phyloP scores from a whole-genome alignment of 2,797 vertebrate genomes.

The Limnodromus scolopaceus region DNA sequence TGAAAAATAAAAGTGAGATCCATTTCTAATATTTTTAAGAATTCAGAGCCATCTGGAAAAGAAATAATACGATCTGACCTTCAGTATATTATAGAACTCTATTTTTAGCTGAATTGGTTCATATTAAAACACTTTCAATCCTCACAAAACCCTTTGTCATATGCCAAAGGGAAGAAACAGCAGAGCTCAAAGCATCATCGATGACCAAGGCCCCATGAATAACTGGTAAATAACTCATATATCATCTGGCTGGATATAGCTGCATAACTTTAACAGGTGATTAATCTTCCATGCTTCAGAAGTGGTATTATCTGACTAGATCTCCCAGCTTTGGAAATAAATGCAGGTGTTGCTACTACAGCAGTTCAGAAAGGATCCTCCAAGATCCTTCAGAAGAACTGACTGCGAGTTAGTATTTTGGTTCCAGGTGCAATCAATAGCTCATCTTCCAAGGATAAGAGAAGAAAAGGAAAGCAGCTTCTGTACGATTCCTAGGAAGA shows the following conservation, averaged over 20 bases:
- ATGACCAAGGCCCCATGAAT: neutral
- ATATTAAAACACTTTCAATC: neutral
- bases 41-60: neutral
- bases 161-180: neutral
- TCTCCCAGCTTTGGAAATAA: neutral
- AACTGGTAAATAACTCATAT: neutral
- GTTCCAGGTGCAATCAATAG: neutral
- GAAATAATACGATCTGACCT: neutral
- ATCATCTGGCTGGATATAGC: neutral
- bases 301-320: neutral
- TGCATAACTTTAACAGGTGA: neutral
- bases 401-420: neutral
- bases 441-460: neutral
- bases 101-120: neutral
- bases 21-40: neutral
- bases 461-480: neutral
- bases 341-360: neutral
- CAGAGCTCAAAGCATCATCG: neutral
- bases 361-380: neutral
- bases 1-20: neutral
- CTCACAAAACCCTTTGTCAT: neutral
- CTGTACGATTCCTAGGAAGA: neutral
- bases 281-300: neutral
- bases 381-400: neutral
- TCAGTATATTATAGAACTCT: neutral